Percentiles rank a stretch among this genome's conserved stretches.
phyloP scores from a whole-genome alignment of 1,140 invertebrate species.

The Wasmannia auropunctata region DNA sequence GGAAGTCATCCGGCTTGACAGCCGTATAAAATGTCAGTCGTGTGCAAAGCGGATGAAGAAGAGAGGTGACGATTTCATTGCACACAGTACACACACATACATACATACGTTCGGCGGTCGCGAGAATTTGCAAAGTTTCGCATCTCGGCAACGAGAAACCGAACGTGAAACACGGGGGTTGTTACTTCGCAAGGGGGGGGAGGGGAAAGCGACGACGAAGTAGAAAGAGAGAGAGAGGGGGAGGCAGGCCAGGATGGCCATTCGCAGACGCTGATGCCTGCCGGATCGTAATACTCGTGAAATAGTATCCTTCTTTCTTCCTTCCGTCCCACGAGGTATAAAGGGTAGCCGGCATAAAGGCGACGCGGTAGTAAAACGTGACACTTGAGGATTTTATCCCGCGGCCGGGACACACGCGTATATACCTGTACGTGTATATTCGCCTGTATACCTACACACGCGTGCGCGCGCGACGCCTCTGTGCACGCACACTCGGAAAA shows the following conservation, averaged over 20 bases:
- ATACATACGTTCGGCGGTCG: no score
- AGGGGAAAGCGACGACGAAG: background rate
- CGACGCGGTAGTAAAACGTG: conserved; percentile 63
- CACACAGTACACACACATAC: background rate
- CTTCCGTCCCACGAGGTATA: conserved; percentile 58
- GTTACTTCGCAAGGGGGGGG: background rate
- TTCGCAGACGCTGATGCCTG: conserved; percentile 65
- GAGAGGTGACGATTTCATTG: background rate
- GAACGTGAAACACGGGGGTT: conserved; percentile 33
- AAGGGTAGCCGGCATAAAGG: conserved; percentile 66
- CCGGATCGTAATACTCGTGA: conserved; percentile 68
- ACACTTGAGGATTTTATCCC: conserved; percentile 69
- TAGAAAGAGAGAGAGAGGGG: conserved; percentile 1
- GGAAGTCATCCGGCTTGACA: conserved; percentile 4
- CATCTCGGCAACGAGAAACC: background rate
- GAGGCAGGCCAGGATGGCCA: conserved; percentile 36
- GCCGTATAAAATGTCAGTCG: conserved; percentile 24
- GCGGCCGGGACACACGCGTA: background rate
- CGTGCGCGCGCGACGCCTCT: background rate
- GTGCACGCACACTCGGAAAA: background rate
- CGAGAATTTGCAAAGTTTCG: conserved; percentile 26
- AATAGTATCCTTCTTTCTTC: conserved; percentile 70
- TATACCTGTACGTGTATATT: background rate
- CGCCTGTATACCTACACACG: background rate
- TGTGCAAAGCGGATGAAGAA: conserved; percentile 10